Evolutionary conservation across 2,797 vertebrate genomes (phyloP).

Genomic region (Sebastes elongatus): DNA sequence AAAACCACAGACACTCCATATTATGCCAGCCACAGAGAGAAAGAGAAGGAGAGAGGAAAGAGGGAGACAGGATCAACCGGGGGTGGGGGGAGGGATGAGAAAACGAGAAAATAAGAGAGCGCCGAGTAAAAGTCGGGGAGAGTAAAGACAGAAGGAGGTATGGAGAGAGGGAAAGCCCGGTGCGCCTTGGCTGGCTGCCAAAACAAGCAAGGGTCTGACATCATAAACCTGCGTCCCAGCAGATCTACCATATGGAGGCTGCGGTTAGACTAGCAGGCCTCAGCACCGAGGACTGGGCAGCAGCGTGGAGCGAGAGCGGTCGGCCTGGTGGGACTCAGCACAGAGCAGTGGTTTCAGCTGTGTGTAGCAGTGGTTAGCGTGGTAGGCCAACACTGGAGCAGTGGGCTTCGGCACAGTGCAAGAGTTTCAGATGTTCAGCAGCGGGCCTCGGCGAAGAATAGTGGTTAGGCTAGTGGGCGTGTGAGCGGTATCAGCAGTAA

Average conservation of each 20-base stretch:
- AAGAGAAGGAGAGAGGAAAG: constrained; percentile 70
- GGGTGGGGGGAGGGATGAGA: constrained; percentile 72
- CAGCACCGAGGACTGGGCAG: constrained; percentile 63
- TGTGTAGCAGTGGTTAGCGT: constrained; percentile 76
- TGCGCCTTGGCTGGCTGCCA: constrained; percentile 78
- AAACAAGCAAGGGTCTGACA: constrained; percentile 85
- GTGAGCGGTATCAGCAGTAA: constrained; percentile 59
- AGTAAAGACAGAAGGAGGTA: constrained; percentile 73
- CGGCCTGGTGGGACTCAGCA: constrained; percentile 69
- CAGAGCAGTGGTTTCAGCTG: constrained; percentile 71
- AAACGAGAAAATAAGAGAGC: constrained; percentile 69
- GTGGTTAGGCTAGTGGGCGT: constrained; percentile 61
- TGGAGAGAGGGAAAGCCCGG: constrained; percentile 77
- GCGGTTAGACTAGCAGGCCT: constrained; percentile 74
- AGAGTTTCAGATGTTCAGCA: constrained; percentile 68
- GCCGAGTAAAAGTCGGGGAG: constrained; percentile 57
- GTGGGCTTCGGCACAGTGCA: constrained; percentile 58
- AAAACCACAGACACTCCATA: constrained; percentile 84
- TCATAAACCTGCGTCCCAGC: constrained; percentile 84
- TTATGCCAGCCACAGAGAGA: constrained; percentile 79
- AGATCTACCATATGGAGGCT: constrained; percentile 77
- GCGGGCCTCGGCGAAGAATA: constrained; percentile 50
- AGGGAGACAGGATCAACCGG: constrained; percentile 65
- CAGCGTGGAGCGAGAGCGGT: constrained; percentile 65
- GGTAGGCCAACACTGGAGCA: constrained; percentile 72